These are phyloP conservation scores for Orycteropus afer DNA, from an alignment of 2,113 vertebrate genomes.

Conservation along the genomic window DNA sequence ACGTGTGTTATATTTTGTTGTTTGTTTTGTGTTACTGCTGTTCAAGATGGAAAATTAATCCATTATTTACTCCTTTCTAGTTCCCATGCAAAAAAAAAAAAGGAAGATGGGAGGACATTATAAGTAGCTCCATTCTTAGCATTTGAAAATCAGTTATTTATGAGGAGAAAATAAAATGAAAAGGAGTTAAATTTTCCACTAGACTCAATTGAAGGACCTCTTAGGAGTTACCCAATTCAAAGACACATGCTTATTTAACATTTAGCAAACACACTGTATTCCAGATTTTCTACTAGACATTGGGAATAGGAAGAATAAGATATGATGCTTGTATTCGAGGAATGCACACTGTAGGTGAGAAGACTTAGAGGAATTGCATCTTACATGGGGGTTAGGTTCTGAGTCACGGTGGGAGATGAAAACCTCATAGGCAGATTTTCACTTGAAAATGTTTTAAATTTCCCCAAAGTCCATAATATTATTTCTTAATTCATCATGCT, in stretches of 20 bases:
- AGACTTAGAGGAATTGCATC: not conserved
- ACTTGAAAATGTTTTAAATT: not conserved
- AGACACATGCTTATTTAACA: not conserved
- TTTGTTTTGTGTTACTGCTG: conserved; percentile 19
- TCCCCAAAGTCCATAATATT: no score
- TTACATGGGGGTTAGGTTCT: not conserved
- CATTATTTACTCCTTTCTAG: not conserved
- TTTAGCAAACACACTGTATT: not conserved
- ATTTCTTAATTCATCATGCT: not conserved
- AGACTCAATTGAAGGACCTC: not conserved
- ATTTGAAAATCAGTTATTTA: conserved; percentile 9
- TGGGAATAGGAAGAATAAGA: not conserved
- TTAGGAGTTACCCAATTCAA: not conserved
- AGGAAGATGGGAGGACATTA: not conserved
- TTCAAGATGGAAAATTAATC: not conserved
- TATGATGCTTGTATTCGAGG: not conserved
- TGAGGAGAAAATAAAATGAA: not conserved
- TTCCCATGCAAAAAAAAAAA: not conserved
- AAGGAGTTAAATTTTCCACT: conserved; percentile 3
- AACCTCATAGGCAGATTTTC: conserved; percentile 2
- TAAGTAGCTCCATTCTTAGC: not conserved
- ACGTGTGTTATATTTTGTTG: conserved; percentile 8
- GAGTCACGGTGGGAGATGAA: not conserved
- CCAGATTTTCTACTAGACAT: not conserved
- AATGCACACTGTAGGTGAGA: not conserved